A percentile compares a stretch with the other conserved stretches of the same genome.
Evolutionary conservation across 1,140 invertebrate species (phyloP).

Genomic region (Zelostemma sp.): DNA sequence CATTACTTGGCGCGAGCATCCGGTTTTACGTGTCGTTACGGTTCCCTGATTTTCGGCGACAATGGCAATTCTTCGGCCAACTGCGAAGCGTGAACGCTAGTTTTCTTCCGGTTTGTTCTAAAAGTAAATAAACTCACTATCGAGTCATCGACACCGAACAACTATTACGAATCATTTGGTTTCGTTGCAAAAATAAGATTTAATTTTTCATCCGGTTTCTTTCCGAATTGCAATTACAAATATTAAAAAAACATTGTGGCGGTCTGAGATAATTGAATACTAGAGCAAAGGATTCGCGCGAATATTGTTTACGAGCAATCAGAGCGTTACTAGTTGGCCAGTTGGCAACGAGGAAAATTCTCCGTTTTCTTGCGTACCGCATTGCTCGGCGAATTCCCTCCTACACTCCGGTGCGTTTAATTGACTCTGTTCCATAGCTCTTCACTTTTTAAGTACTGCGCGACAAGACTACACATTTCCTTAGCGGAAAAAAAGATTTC

Average conservation of each 20-base stretch:
- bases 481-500: neutral
- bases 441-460: slow-evolving; percentile 38
- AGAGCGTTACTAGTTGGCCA: slow-evolving; percentile 66
- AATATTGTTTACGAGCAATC: slow-evolving; percentile 46
- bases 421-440: slow-evolving; percentile 44
- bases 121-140: neutral
- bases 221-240: neutral
- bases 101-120: neutral
- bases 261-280: neutral
- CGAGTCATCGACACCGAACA: too few species aligned
- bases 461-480: neutral
- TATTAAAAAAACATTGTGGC: neutral
- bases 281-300: neutral
- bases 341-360: slow-evolving; percentile 45
- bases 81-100: slow-evolving; percentile 49
- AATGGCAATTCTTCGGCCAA: slow-evolving; percentile 41
- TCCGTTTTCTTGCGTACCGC: slow-evolving; percentile 33
- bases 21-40: slow-evolving; percentile 36
- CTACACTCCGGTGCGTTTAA: slow-evolving; percentile 45
- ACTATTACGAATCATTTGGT: too few species aligned
- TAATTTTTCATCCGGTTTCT: too few species aligned
- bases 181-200: too few species aligned
- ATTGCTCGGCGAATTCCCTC: slow-evolving; percentile 38
- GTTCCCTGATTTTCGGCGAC: slow-evolving; percentile 28
- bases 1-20: slow-evolving; percentile 22